These are phyloP conservation scores for Drosophila malerkotliana DNA, from an alignment of 1,140 invertebrate genomes.

Conservation along the genomic window DNA sequence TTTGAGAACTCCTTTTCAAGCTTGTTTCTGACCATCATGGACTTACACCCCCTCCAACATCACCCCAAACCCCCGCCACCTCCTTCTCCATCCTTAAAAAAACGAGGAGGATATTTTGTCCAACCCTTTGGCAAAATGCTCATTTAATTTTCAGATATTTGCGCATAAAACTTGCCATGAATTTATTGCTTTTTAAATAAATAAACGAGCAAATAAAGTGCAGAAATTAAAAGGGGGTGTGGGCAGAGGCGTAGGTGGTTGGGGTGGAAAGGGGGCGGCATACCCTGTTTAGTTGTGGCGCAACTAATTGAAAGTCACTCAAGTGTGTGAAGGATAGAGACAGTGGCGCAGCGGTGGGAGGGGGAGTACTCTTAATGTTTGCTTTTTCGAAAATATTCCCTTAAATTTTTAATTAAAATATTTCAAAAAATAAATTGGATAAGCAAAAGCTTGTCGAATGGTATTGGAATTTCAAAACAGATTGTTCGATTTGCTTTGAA, in stretches of 20 bases:
- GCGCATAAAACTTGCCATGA: constrained; percentile 82
- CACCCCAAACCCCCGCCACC: not conserved
- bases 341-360: not conserved
- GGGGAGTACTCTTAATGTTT: constrained; percentile 23
- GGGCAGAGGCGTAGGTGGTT: not conserved
- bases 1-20: constrained; percentile 57
- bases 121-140: constrained; percentile 66
- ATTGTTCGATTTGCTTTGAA: too few species aligned
- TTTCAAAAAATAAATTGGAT: constrained; percentile 28
- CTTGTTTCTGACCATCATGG: constrained; percentile 55
- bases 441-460: not conserved
- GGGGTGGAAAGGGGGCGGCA: not conserved
- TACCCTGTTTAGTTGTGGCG: constrained; percentile 60
- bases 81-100: too few species aligned
- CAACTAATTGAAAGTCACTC: constrained; percentile 83
- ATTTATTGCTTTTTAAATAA: constrained; percentile 84
- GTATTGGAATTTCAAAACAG: not conserved
- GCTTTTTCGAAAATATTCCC: constrained; percentile 20
- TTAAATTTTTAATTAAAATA: constrained; percentile 81
- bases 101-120: constrained; percentile 29
- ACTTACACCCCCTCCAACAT: constrained; percentile 26
- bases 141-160: constrained; percentile 82
- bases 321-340: constrained; percentile 57
- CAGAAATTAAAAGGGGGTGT: constrained; percentile 46
- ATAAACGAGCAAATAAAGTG: constrained; percentile 82